Percentiles rank a stretch among this genome's conserved stretches.
Evolutionary conservation across 2,797 vertebrate genomes (phyloP).

Genomic region (Valencia hispanica): DNA sequence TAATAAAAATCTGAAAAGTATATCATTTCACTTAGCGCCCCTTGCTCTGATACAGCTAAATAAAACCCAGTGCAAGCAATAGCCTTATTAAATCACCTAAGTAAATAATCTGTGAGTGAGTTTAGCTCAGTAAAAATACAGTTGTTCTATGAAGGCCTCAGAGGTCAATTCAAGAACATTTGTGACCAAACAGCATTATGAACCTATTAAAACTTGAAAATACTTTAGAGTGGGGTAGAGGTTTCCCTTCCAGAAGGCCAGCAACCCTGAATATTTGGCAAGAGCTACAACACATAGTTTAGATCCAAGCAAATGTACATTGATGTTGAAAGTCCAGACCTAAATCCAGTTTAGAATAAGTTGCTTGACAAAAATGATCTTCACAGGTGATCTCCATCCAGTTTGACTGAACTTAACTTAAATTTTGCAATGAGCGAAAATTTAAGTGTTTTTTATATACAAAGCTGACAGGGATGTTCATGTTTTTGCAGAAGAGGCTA

Average conservation of each 20-base stretch:
- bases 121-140: too few species aligned
- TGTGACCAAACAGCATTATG: too few species aligned
- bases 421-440: not conserved
- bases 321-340: not conserved
- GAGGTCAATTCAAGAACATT: not conserved
- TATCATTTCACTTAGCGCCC: not conserved
- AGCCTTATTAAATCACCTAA: not conserved
- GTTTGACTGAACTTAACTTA: not conserved
- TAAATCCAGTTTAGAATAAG: not conserved
- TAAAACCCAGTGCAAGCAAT: not conserved
- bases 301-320: too few species aligned
- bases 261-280: not conserved
- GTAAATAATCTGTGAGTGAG: not conserved
- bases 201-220: not conserved
- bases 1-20: not conserved
- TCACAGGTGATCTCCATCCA: not conserved
- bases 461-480: not conserved
- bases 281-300: not conserved
- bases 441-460: not conserved
- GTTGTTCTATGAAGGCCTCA: too few species aligned
- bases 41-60: not conserved
- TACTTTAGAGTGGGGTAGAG: not conserved
- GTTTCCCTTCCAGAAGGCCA: not conserved
- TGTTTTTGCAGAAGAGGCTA: too few species aligned
- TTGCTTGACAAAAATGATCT: not conserved